Evolutionary conservation across 2,888 invertebrate species (phyloP), one percentile per base, ranked within the genome.

Genomic region (Plagodis pulveraria): DNA sequence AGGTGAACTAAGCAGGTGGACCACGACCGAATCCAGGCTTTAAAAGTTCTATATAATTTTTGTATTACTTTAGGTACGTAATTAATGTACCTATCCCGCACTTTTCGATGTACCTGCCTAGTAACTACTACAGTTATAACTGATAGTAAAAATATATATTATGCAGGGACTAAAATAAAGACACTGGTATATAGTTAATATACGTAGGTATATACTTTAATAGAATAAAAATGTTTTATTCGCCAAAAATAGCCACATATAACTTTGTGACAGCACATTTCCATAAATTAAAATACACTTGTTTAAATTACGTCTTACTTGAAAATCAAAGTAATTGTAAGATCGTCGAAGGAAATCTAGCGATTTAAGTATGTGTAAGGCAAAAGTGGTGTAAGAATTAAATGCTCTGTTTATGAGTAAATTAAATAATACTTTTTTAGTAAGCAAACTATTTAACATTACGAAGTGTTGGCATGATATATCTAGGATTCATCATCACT

Each of bases 401-500:
- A 62, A 59, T 64, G 60, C 56, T 58, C 58, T 53, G 51, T 50
- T 50, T 32, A 44, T 60, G 50, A 57, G 58, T 67, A 67, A 67
- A 56, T 54, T 57, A 65, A 54, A 36, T 53, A 61, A 67, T 65
- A 67, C 67, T 67, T 63, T 67, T 55, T 58, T 50, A 56, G 43
- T 56, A 61, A 51, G 59, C 50, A 50, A 60, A 22, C 43, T 50
- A 59, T 56, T 44, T 43, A 49, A 5, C 51, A 47, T 46, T 10
- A 5, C 22, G 12, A 76, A 33, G n/a, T n/a, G n/a, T n/a, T 49
- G 38, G 11, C 12, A 40, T 41, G 22, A 58, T 50, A 56, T 56
- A 44, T 54, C 64, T 86, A 94, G 78, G 94, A 94, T 81, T 97
- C 96, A 74, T 97, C 97, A 83, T 97, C 97, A 75, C 96, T 95